Base-by-base conservation (phyloP, 2,797 vertebrate genomes). In the Anguilla pacifica region DNA sequence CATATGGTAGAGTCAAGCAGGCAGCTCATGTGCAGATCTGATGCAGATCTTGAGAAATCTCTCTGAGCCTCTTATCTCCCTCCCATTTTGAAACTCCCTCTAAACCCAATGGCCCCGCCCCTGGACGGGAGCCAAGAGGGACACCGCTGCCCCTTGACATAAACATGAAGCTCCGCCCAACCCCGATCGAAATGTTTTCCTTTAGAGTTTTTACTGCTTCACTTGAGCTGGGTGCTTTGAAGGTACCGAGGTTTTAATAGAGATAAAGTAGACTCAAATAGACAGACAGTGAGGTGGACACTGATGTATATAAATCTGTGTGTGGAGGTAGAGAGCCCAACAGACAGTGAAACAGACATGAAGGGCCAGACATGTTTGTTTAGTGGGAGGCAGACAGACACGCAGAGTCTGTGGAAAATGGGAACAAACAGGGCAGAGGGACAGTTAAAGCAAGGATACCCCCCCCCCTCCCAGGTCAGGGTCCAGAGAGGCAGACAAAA, bases 401-500 rank as follows among this genome's bases (percentile, higher is more conserved):
- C 87, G 86, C 88, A 49, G 83, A 25, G 85, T 90, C 57, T 90
- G 86, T 85, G 89, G 11, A 39, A 55, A n/a, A 64, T 83, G 70
- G 55, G 51, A n/a, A 17, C 51, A 25, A 67, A 86, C 35, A 79
- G 61, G 59, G 70, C 72, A 39, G 35, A 88, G 79, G 59, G 64
- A 88, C 87, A 0, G 11, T 46, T 87, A 46, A 57, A 53, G 83
- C 89, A 35, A 10, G 77, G 25, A 57, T 17, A 15, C 55, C 86
- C 70, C 67, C 87, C 67, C 88, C 49, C 74, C 49, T 10, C 17
- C 39, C 84, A 59, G 87, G 72, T 43, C 91, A 92, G 93, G 94
- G 92, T 95, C 89, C 93, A 93, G 89, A 88, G 86, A 87, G 84
- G 67, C n/a, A 77, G 87, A 90, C 72, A 91, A 85, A 91, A 89